A percentile compares a stretch with the other conserved stretches of the same genome.
Evolutionary conservation across 2,113 vertebrate genomes (phyloP).

Genomic region (Brienomyrus brachyistius): DNA sequence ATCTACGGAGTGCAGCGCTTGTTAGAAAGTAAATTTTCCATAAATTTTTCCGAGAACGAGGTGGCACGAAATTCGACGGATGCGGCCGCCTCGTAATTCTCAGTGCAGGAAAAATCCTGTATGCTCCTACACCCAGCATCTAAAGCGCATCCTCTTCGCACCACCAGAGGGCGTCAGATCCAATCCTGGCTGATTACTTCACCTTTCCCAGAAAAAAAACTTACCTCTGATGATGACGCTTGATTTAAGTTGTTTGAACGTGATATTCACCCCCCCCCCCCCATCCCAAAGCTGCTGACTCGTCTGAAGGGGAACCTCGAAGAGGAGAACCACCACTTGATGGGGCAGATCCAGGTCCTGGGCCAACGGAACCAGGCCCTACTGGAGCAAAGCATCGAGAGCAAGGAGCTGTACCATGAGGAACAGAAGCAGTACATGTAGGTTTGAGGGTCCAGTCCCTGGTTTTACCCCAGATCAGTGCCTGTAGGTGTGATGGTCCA

Average conservation of each 20-base stretch:
- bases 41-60: background rate
- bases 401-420: conserved; percentile 86
- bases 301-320: conserved; percentile 93
- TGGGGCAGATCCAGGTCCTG: conserved; percentile 91
- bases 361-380: conserved; percentile 91
- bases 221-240: background rate
- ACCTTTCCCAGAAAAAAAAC: background rate
- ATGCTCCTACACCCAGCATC: background rate
- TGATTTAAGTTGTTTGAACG: background rate
- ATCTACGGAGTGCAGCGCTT: background rate
- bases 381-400: conserved; percentile 91
- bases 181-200: background rate
- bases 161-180: background rate
- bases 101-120: too few species aligned
- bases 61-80: too few species aligned
- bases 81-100: too few species aligned
- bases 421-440: conserved; percentile 98
- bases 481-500: background rate
- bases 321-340: conserved; percentile 93
- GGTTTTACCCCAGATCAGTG: background rate
- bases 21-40: background rate
- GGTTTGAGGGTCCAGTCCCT: conserved; percentile 28
- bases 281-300: conserved; percentile 69
- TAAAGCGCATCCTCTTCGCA: background rate
- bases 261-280: background rate